phyloP scores from a whole-genome alignment of 2,888 invertebrate genomes.

The Thecophora atra region DNA sequence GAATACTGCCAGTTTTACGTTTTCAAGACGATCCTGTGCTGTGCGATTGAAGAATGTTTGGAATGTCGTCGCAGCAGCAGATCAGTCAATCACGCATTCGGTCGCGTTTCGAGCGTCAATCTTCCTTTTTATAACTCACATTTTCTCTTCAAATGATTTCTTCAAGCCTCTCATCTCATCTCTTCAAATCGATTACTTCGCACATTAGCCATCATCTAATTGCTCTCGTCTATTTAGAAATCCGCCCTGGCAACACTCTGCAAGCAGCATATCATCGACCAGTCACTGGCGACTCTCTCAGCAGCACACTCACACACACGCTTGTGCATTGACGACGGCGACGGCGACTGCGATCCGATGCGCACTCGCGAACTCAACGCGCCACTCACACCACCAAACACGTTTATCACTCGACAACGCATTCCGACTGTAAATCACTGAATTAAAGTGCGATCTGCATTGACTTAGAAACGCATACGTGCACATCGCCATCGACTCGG shows the following conservation, averaged over 20 bases:
- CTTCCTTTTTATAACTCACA: too few relatives aligned
- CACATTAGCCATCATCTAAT: not conserved
- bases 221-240: conserved; percentile 5
- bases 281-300: conserved; percentile 10
- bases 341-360: not conserved
- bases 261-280: conserved; percentile 10
- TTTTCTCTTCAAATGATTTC: too few relatives aligned
- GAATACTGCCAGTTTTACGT: not conserved
- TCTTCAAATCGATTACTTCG: too few relatives aligned
- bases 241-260: conserved; percentile 18
- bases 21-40: too few relatives aligned
- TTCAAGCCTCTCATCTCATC: too few relatives aligned
- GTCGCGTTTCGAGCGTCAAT: too few relatives aligned
- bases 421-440: conserved; percentile 59
- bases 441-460: conserved; percentile 31
- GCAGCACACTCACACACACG: conserved; percentile 32
- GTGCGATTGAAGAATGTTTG: too few relatives aligned
- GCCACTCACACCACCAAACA: conserved; percentile 30
- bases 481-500: too few relatives aligned
- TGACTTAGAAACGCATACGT: not conserved
- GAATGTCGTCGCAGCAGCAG: too few relatives aligned
- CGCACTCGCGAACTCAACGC: not conserved
- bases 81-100: too few relatives aligned
- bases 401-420: conserved; percentile 54
- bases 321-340: too few relatives aligned